A percentile compares a stretch with the other conserved stretches of the same genome.
phyloP scores from a whole-genome alignment of 2,797 vertebrate genomes.

The Takifugu ocellatus region DNA sequence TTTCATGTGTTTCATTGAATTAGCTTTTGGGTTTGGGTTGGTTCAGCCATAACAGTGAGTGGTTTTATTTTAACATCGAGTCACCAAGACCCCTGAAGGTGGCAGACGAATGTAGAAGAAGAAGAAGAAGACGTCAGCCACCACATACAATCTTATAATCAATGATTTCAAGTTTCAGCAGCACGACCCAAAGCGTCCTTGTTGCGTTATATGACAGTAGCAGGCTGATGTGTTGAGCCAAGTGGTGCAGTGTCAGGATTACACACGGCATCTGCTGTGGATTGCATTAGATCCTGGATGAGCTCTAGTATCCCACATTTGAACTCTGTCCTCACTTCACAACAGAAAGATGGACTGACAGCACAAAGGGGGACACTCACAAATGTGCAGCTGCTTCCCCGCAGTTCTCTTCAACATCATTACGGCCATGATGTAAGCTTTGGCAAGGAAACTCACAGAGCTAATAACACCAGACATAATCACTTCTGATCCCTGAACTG shows the following conservation, averaged over 20 bases:
- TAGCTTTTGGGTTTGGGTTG: too few relatives aligned
- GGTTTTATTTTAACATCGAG: too few relatives aligned
- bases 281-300: conserved; percentile 15
- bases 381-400: conserved; percentile 2
- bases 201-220: conserved; percentile 8
- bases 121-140: too few relatives aligned
- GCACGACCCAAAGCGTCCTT: background rate
- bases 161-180: too few relatives aligned
- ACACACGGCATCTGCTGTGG: background rate
- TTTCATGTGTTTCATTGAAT: too few relatives aligned
- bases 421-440: conserved; percentile 66
- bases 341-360: conserved; percentile 14
- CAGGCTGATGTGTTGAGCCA: conserved; percentile 6
- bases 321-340: conserved; percentile 4
- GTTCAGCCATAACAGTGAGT: too few relatives aligned
- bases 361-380: conserved; percentile 19
- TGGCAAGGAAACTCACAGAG: conserved; percentile 43
- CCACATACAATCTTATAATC: too few relatives aligned
- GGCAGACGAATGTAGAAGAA: too few relatives aligned
- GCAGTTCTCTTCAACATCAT: conserved; percentile 31
- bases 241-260: background rate
- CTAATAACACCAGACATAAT: conserved; percentile 47
- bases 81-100: too few relatives aligned
- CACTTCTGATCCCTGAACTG: conserved; percentile 46
- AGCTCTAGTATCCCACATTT: background rate